A percentile compares a stretch with the other conserved stretches of the same genome.
Evolutionary conservation across 2,797 vertebrate genomes (phyloP).

Genomic region (Xenopus petersii): DNA sequence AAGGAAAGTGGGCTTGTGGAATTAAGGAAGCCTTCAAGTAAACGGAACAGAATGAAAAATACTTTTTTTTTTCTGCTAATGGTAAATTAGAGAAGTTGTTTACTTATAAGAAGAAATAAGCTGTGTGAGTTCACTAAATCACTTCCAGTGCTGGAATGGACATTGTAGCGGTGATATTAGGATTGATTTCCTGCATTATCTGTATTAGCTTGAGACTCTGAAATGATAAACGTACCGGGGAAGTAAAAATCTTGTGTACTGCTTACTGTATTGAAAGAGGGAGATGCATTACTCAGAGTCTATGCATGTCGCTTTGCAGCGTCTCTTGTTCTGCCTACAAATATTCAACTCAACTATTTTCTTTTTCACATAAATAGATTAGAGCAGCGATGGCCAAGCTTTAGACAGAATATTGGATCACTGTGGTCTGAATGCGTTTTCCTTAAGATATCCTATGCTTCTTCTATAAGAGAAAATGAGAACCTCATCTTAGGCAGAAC

Average conservation of each 20-base stretch:
- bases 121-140: neutral
- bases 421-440: no score
- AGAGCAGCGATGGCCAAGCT: no score
- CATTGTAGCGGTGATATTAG: neutral
- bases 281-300: neutral
- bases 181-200: neutral
- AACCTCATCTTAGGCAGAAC: no score
- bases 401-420: no score
- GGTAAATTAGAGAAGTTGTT: neutral
- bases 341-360: no score
- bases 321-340: no score
- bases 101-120: neutral
- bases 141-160: neutral
- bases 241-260: neutral
- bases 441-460: no score
- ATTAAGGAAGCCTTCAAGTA: slow-evolving; percentile 35
- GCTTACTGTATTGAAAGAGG: neutral
- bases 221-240: no score
- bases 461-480: no score
- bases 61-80: neutral
- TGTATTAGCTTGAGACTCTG: neutral
- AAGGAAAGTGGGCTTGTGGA: slow-evolving; percentile 25
- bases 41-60: slow-evolving; percentile 26
- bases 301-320: no score
- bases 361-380: no score